Base-by-base conservation (phyloP, 2,797 vertebrate genomes). In the Chiroxiphia lanceolata region DNA sequence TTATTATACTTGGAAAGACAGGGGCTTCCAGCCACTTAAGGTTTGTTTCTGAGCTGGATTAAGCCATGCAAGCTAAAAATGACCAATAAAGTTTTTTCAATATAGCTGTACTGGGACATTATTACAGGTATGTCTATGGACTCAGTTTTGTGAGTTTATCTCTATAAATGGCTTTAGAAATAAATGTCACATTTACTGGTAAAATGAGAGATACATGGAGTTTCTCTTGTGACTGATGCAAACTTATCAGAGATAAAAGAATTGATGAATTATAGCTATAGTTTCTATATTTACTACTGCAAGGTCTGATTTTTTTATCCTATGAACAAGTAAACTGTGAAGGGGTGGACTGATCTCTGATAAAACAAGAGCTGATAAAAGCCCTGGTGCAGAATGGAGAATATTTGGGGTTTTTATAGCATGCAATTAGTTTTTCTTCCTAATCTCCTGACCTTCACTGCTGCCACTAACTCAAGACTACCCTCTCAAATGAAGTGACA, bases 371-470 rank as follows among this genome's bases (percentile, higher is more conserved):
- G 60, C 61, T 90, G 87, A 97, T 92, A 86, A 97, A 97, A 95
- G 61, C 72, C 80, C 61, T 91, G 54, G 34, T 87, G 63, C 63
- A 95, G 79, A 96, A 97, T 90, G 80, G 95, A 94, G 80, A 90
- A 71, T 91, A 92, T 93, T 88, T 95, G 88, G 57, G 76, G 95
- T 95, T 83, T 94, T 97, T 96, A 90, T 82, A 93, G 26, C 56
- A 77, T 34, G 45, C 90, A 94, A 93, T 90, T 91, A 97, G 81
- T 93, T 97, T 96, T 97, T 78, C 74, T 93, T 65, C 83, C 89
- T 95, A 94, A 94, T 97, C 94, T 93, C 50, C 36, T 97, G 96
- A 97, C 96, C 96, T 97, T 97, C 29, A 23, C 27, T 96, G 71
- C 56, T 57, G 81, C 69, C 93, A 92, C 90, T 92, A 89, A 96